A percentile compares a stretch with the other conserved stretches of the same genome.
These are phyloP conservation scores for Meliscaeva auricollis DNA, from an alignment of 2,888 invertebrate genomes.

Conservation along the genomic window DNA sequence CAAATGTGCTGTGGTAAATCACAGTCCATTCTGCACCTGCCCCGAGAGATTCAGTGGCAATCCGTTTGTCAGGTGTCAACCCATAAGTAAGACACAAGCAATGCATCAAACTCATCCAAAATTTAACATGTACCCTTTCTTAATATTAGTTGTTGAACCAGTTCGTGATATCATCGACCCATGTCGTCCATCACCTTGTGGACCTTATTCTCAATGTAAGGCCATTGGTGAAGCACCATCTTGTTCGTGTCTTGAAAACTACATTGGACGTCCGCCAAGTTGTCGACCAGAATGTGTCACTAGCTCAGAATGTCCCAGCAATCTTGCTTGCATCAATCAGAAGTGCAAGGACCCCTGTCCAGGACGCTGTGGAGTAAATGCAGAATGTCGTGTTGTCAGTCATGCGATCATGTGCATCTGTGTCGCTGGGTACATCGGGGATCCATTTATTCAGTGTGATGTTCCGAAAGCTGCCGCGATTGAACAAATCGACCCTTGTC, in stretches of 20 bases:
- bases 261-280: constrained; percentile 89
- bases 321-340: constrained; percentile 90
- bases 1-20: constrained; percentile 91
- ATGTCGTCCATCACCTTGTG: constrained; percentile 92
- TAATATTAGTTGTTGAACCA: constrained; percentile 83
- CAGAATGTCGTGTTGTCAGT: constrained; percentile 90
- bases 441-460: constrained; percentile 90
- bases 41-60: constrained; percentile 88
- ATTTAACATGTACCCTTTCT: background rate
- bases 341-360: constrained; percentile 91
- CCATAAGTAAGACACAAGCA: constrained; percentile 83
- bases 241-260: constrained; percentile 90
- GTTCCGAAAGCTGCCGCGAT: constrained; percentile 81
- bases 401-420: constrained; percentile 91
- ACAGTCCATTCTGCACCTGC: constrained; percentile 92
- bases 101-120: too few relatives aligned
- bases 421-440: constrained; percentile 88
- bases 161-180: constrained; percentile 86
- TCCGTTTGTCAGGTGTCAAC: constrained; percentile 89
- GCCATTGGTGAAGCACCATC: constrained; percentile 88
- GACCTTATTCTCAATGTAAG: constrained; percentile 90
- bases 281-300: constrained; percentile 92
- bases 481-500: constrained; percentile 86
- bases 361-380: constrained; percentile 89
- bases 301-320: constrained; percentile 89